Conservation (phyloP, 2,888 invertebrate species). For the Lysandra coridon region DNA sequence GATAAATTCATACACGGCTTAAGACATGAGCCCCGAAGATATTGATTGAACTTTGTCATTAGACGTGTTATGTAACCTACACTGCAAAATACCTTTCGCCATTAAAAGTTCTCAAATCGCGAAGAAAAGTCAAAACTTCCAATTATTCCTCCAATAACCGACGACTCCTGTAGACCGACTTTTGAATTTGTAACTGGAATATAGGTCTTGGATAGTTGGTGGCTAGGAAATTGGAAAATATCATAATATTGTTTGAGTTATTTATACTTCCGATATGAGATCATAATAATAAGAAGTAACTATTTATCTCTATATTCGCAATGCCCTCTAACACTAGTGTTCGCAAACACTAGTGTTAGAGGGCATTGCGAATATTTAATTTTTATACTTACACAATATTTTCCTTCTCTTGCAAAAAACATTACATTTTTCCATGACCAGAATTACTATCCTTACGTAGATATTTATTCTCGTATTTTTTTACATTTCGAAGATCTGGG, state of each 20-base stretch:
- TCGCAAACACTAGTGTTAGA: too few relatives aligned
- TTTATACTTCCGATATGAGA: not conserved
- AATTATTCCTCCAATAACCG: not conserved
- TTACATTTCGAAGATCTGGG: too few relatives aligned
- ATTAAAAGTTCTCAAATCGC: not conserved
- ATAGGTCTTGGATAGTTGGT: not conserved
- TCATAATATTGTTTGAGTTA: not conserved
- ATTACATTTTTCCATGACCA: too few relatives aligned
- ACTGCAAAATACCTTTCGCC: not conserved
- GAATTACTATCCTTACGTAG: too few relatives aligned
- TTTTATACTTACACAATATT: too few relatives aligned
- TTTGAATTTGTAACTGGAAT: not conserved
- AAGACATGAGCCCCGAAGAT: not conserved
- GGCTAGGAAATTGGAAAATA: not conserved
- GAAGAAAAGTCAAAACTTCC: not conserved
- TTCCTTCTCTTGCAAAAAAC: too few relatives aligned
- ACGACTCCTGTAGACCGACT: not conserved
- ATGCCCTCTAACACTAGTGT: not conserved
- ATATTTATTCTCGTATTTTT: too few relatives aligned
- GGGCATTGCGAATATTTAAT: too few relatives aligned
- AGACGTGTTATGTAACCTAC: not conserved
- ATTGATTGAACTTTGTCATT: not conserved
- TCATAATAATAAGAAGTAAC: not conserved
- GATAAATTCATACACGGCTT: conserved; percentile 21
- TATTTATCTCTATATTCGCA: not conserved